Conservation (phyloP, 2,888 invertebrate genomes). For the Sarcophaga rosellei region DNA sequence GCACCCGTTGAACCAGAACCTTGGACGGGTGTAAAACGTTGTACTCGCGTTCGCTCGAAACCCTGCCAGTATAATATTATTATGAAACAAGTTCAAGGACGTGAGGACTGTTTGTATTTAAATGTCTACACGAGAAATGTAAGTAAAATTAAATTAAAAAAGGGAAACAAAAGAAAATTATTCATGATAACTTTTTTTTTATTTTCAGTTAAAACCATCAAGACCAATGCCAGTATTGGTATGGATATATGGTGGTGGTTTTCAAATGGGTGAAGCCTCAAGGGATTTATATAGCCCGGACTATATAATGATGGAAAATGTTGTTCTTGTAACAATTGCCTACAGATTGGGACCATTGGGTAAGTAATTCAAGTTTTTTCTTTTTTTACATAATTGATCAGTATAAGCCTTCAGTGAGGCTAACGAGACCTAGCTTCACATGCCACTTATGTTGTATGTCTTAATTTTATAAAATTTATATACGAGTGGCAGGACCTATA, state of each 20-base stretch:
- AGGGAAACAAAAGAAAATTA: not conserved
- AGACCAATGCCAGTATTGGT: slow-evolving; percentile 81
- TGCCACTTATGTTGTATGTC: too few relatives aligned
- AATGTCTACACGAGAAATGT: slow-evolving; percentile 81
- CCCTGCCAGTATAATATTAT: slow-evolving; percentile 80
- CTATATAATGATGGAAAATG: slow-evolving; percentile 82
- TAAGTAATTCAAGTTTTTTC: slow-evolving; percentile 53
- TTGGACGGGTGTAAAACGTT: slow-evolving; percentile 81
- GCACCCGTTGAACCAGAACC: slow-evolving; percentile 81
- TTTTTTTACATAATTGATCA: too few relatives aligned
- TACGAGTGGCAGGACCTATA: too few relatives aligned
- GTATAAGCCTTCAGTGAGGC: too few relatives aligned
- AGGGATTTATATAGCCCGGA: slow-evolving; percentile 81
- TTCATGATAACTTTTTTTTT: not conserved
- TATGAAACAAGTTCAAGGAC: slow-evolving; percentile 80
- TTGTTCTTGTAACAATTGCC: slow-evolving; percentile 81
- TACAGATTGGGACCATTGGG: slow-evolving; percentile 82
- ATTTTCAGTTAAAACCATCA: slow-evolving; percentile 74
- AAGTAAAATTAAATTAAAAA: slow-evolving; percentile 48
- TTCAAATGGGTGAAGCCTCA: slow-evolving; percentile 81
- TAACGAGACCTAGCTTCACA: too few relatives aligned
- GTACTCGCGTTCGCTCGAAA: slow-evolving; percentile 77
- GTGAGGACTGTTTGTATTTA: slow-evolving; percentile 83
- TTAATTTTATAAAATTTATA: too few relatives aligned
- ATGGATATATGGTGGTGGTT: slow-evolving; percentile 83